Percentiles rank a stretch among this genome's conserved stretches.
phyloP scores from a whole-genome alignment of 2,888 invertebrate genomes.

The Cheilosia urbana region DNA sequence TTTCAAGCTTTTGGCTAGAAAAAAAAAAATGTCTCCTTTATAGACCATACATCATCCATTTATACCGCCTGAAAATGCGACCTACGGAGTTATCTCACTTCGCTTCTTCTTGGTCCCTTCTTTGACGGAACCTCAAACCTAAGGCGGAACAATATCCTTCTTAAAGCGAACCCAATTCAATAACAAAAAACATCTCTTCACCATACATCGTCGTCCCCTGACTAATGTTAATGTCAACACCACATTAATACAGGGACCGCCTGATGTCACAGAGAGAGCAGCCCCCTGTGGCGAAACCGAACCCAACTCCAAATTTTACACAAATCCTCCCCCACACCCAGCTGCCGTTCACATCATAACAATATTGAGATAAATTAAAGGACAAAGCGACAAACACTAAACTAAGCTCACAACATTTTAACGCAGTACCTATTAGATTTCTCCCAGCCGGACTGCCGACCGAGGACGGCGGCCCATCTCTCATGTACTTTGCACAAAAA shows the following conservation, averaged over 20 bases:
- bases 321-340: constrained; percentile 1
- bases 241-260: constrained; percentile 57
- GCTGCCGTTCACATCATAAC: constrained; percentile 29
- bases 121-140: not conserved
- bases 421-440: constrained; percentile 59
- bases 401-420: constrained; percentile 46
- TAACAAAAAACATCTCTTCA: constrained; percentile 36
- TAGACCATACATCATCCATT: too few species aligned
- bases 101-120: not conserved
- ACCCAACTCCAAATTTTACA: not conserved
- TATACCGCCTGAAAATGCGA: too few species aligned
- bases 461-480: constrained; percentile 10
- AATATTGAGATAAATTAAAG: constrained; percentile 35
- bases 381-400: constrained; percentile 41
- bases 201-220: constrained; percentile 40
- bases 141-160: not conserved
- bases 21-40: too few species aligned
- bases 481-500: constrained; percentile 29
- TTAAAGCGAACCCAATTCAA: not conserved
- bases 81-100: too few species aligned
- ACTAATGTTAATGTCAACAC: constrained; percentile 65
- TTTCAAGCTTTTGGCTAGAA: too few species aligned
- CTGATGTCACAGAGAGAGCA: constrained; percentile 48
- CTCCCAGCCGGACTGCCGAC: not conserved
- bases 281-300: constrained; percentile 17